phyloP scores from a whole-genome alignment of 2,888 invertebrate species.

The Branchipolynoe longqiensis region DNA sequence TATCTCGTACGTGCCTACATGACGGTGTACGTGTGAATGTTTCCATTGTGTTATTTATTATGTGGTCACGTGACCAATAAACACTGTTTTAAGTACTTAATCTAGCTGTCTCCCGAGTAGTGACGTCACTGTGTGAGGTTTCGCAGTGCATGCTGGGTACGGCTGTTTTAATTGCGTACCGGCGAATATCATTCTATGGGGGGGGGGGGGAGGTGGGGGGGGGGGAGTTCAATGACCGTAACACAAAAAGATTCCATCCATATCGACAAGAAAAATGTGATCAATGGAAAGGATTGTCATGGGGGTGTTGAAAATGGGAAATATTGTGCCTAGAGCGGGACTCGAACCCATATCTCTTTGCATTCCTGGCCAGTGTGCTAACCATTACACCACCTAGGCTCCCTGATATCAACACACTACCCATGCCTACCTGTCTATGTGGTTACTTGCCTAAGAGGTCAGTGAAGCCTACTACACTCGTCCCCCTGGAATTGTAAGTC shows the following conservation, averaged over 20 bases:
- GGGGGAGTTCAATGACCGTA: too few relatives aligned
- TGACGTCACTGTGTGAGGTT: not conserved
- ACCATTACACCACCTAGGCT: too few relatives aligned
- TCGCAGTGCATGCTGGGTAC: not conserved
- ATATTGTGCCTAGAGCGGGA: too few relatives aligned
- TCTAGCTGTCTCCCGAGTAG: not conserved
- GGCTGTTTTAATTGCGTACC: not conserved
- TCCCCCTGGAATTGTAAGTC: too few relatives aligned
- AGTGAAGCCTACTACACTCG: too few relatives aligned
- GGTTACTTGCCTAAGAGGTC: too few relatives aligned
- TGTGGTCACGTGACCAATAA: constrained; percentile 30
- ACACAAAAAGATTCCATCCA: constrained; percentile 30
- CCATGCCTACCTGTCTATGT: too few relatives aligned
- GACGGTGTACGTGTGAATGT: constrained; percentile 50
- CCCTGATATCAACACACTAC: too few relatives aligned
- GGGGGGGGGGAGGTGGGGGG: too few relatives aligned
- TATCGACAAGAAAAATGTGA: constrained; percentile 18
- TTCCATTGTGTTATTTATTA: constrained; percentile 56
- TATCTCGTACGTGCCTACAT: constrained; percentile 20
- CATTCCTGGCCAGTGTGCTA: too few relatives aligned
- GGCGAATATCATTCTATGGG: too few relatives aligned
- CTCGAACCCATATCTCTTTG: too few relatives aligned
- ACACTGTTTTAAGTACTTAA: not conserved
- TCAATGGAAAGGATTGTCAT: not conserved
- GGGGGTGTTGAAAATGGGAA: constrained; percentile 4